Conservation (phyloP, 2,888 invertebrate genomes). For the Pocota personata region DNA sequence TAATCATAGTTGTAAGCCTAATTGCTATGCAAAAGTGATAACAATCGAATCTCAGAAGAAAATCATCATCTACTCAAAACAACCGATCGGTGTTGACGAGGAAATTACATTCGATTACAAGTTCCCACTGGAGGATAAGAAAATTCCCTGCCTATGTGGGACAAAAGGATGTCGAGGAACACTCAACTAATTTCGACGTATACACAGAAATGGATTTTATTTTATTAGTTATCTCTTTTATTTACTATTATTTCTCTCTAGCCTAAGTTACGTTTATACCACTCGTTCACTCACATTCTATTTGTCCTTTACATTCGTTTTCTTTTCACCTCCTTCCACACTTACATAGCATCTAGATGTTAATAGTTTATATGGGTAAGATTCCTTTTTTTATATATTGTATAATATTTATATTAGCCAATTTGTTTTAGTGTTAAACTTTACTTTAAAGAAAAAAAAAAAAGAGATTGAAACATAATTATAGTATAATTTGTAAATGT, state of each 20-base stretch:
- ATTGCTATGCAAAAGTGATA: conserved; percentile 99
- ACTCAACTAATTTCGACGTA: conserved; percentile 88
- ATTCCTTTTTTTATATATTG: conserved; percentile 57
- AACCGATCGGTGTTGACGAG: conserved; percentile 98
- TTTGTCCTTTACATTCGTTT: conserved; percentile 1
- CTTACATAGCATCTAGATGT: conserved; percentile 49
- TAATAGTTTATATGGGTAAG: conserved; percentile 56
- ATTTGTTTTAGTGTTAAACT: conserved; percentile 60
- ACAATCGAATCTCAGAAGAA: conserved; percentile 99
- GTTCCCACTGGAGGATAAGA: conserved; percentile 99
- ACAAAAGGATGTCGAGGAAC: conserved; percentile 97
- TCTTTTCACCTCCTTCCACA: background rate
- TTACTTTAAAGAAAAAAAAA: conserved; percentile 4
- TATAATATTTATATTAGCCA: conserved; percentile 63
- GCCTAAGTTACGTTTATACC: conserved; percentile 10
- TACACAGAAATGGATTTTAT: conserved; percentile 27
- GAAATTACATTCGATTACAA: conserved; percentile 99
- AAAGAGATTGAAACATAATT: conserved; percentile 6
- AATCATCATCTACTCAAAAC: conserved; percentile 99
- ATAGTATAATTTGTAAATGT: conserved; percentile 39
- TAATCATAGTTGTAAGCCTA: conserved; percentile 99
- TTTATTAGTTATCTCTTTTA: conserved; percentile 16
- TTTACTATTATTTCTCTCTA: conserved; percentile 16
- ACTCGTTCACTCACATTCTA: background rate
- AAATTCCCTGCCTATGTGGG: conserved; percentile 98